Evolutionary conservation across 2,113 vertebrate genomes (phyloP).

Genomic region (Psittacus erithacus): DNA sequence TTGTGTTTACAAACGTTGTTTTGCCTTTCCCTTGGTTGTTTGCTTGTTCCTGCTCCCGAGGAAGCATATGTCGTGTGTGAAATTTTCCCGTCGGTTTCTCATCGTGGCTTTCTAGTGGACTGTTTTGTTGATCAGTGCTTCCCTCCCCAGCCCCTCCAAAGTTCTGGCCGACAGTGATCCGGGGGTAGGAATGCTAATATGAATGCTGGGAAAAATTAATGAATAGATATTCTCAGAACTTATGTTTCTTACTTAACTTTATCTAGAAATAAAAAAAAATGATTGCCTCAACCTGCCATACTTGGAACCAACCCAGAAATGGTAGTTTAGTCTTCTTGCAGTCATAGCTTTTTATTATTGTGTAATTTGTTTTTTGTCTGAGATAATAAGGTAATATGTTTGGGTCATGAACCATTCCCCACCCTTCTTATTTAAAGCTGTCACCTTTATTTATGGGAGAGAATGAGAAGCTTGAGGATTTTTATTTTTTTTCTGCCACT

Average conservation of each 20-base stretch:
- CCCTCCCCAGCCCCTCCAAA: not conserved
- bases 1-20: not conserved
- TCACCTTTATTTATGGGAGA: not conserved
- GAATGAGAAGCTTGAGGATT: not conserved
- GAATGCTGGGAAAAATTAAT: not conserved
- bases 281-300: fast-evolving
- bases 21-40: not conserved
- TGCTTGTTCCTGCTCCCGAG: not conserved
- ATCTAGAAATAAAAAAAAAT: not conserved
- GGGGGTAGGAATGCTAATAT: not conserved
- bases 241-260: fast-evolving
- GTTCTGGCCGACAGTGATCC: not conserved
- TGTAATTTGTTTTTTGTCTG: not conserved
- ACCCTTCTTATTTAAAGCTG: not conserved
- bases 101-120: fast-evolving
- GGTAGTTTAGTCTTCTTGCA: not conserved
- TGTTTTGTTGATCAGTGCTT: not conserved
- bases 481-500: not conserved
- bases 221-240: not conserved
- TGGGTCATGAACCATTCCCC: not conserved
- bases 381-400: not conserved
- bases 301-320: not conserved
- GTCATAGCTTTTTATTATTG: not conserved
- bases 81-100: not conserved
- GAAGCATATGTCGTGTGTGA: not conserved